Percentiles rank a stretch among this genome's conserved stretches.
These are phyloP conservation scores for Thinocorus orbignyianus DNA, from an alignment of 2,113 vertebrate genomes.

Conservation along the genomic window DNA sequence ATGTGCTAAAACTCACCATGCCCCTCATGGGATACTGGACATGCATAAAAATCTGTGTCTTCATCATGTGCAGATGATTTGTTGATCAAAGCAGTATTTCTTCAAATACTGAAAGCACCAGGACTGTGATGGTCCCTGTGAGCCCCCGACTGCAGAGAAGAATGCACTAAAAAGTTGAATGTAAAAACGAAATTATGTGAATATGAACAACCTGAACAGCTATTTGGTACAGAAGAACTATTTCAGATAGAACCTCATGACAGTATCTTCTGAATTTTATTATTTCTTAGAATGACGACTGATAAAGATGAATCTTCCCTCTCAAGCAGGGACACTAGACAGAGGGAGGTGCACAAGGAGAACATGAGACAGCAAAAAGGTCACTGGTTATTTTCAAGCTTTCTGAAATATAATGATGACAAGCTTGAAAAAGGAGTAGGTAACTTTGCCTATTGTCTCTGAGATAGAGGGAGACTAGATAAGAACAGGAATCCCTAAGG, in stretches of 20 bases:
- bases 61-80: background rate
- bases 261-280: background rate
- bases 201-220: background rate
- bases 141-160: background rate
- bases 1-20: background rate
- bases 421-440: background rate
- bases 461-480: background rate
- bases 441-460: background rate
- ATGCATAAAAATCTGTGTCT: background rate
- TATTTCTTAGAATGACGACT: background rate
- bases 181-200: background rate
- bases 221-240: background rate
- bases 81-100: background rate
- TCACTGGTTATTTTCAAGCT: background rate
- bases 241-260: background rate
- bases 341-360: background rate
- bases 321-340: background rate
- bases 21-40: background rate
- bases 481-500: background rate
- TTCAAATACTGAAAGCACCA: background rate
- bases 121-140: background rate
- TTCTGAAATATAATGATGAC: background rate
- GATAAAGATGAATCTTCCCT: background rate
- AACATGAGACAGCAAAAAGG: background rate
- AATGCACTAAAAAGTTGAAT: background rate